These are phyloP conservation scores for Lithophane leautieri DNA, from an alignment of 2,888 invertebrate species.

Conservation along the genomic window DNA sequence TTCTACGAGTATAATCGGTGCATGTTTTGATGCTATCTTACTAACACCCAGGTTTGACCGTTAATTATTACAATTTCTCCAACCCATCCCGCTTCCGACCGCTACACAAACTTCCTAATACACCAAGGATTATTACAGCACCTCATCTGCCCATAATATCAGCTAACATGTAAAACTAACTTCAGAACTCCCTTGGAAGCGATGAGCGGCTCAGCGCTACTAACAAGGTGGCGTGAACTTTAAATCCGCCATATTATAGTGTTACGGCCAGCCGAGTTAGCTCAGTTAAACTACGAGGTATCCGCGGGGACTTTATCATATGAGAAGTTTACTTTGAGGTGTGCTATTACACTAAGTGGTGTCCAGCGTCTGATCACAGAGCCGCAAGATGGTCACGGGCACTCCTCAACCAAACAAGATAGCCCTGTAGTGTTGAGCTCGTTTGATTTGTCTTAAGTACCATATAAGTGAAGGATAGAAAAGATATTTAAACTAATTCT, in stretches of 20 bases:
- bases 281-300: neutral
- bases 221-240: constrained; percentile 43
- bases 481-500: too few species aligned
- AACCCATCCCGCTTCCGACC: neutral
- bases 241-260: constrained; percentile 46
- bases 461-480: too few species aligned
- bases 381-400: too few species aligned
- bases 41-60: neutral
- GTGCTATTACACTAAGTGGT: too few species aligned
- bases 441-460: too few species aligned
- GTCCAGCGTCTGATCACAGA: too few species aligned
- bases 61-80: neutral
- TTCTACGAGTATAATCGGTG: too few species aligned
- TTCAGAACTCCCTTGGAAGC: constrained; percentile 8
- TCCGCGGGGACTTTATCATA: constrained; percentile 3
- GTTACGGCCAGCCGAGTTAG: constrained; percentile 11
- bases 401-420: too few species aligned
- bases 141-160: constrained; percentile 23
- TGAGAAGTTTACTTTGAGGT: constrained; percentile 30
- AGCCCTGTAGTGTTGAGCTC: too few species aligned
- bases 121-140: constrained; percentile 28
- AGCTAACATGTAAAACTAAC: constrained; percentile 23
- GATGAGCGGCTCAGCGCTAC: constrained; percentile 19
- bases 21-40: neutral
- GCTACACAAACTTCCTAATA: constrained; percentile 18